These are phyloP conservation scores for Drosophila vallismaia DNA, from an alignment of 2,888 invertebrate species.

Conservation along the genomic window DNA sequence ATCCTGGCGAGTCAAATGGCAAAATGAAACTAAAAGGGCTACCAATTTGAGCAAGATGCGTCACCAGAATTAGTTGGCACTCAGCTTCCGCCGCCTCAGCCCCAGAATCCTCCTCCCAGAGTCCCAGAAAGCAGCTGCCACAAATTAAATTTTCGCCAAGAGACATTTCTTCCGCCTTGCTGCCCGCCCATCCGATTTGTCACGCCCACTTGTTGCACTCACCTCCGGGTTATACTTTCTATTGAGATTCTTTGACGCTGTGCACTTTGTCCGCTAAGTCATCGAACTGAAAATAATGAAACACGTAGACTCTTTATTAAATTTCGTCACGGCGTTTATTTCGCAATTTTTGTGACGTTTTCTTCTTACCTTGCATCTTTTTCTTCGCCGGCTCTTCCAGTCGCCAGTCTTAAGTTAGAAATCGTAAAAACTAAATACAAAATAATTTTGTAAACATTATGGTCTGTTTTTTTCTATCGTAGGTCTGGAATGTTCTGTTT, in stretches of 20 bases:
- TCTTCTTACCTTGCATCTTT: background rate
- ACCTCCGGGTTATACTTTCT: slow-evolving; percentile 5
- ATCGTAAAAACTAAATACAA: background rate
- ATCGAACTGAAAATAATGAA: slow-evolving; percentile 10
- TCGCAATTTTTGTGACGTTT: slow-evolving; percentile 6
- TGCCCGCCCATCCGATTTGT: slow-evolving; percentile 22
- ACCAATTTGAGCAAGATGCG: slow-evolving; percentile 2
- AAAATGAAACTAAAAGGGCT: slow-evolving; percentile 4
- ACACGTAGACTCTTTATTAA: background rate
- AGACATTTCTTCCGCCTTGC: slow-evolving; percentile 20
- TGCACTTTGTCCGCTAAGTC: slow-evolving; percentile 30
- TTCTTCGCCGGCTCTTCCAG: background rate
- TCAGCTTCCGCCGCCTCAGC: background rate
- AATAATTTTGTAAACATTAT: background rate
- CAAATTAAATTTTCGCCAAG: slow-evolving; percentile 37
- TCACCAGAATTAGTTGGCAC: slow-evolving; percentile 4
- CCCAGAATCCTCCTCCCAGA: background rate
- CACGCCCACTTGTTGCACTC: slow-evolving; percentile 21
- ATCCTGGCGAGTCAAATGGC: slow-evolving; percentile 7
- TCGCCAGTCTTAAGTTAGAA: background rate
- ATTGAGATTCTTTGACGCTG: slow-evolving; percentile 11
- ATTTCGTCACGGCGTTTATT: slow-evolving; percentile 7
- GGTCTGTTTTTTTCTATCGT: slow-evolving; percentile 10
- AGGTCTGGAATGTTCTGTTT: background rate
- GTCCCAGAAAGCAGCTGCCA: slow-evolving; percentile 19